A percentile compares a stretch with the other conserved stretches of the same genome.
These are phyloP conservation scores for Scartelaos histophorus DNA, from an alignment of 2,113 vertebrate species.

Conservation along the genomic window DNA sequence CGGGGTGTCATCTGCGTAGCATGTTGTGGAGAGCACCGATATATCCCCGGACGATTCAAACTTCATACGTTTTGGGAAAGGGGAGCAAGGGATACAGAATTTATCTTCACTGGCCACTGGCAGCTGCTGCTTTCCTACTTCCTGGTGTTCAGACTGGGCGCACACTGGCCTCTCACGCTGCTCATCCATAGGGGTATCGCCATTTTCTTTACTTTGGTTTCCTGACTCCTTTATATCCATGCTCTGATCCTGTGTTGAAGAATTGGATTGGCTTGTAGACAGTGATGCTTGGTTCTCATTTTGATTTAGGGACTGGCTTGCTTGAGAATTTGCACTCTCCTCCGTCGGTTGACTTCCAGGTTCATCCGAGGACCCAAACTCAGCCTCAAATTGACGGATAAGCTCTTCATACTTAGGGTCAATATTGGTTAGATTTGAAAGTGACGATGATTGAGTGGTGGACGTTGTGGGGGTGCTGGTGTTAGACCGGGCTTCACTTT, in stretches of 20 bases:
- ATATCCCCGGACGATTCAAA: constrained; percentile 90
- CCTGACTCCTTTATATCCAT: constrained; percentile 51
- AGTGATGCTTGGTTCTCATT: constrained; percentile 54
- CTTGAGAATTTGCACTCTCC: constrained; percentile 36
- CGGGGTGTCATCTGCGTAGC: constrained; percentile 85
- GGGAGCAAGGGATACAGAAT: constrained; percentile 71
- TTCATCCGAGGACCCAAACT: constrained; percentile 84
- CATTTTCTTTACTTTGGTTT: constrained; percentile 47
- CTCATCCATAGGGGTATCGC: constrained; percentile 32
- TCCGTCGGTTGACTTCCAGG: constrained; percentile 54
- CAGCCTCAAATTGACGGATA: constrained; percentile 93
- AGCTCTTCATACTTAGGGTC: constrained; percentile 94
- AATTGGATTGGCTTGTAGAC: constrained; percentile 36
- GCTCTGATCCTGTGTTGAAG: constrained; percentile 41
- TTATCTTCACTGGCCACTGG: constrained; percentile 54
- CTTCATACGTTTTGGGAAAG: constrained; percentile 89
- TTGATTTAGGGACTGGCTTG: constrained; percentile 54
- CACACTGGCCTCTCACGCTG: constrained; percentile 19
- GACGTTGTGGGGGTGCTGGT: constrained; percentile 68
- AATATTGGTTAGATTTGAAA: constrained; percentile 71
- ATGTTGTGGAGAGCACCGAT: constrained; percentile 94
- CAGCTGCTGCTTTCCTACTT: constrained; percentile 64
- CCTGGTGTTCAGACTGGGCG: constrained; percentile 23
- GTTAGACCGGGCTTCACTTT: constrained; percentile 39
- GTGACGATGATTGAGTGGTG: constrained; percentile 58